phyloP scores from a whole-genome alignment of 1,140 invertebrate species.

The Drosophila pallidifrons region DNA sequence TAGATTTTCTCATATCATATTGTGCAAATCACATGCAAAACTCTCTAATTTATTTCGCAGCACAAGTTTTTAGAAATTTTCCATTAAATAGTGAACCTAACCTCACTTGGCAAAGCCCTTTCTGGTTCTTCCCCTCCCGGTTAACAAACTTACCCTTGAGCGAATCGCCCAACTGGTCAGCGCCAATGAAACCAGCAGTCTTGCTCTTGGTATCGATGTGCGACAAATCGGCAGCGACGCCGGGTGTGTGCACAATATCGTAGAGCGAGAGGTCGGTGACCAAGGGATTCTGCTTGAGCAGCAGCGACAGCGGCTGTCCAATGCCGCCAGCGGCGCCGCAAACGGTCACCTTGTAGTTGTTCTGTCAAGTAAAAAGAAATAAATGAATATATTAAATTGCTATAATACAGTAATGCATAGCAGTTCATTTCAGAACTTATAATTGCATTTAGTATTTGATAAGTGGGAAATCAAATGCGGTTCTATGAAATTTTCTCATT shows the following conservation, averaged over 20 bases:
- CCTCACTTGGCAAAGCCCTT: conserved; percentile 53
- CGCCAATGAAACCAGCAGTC: conserved; percentile 92
- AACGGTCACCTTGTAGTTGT: conserved; percentile 94
- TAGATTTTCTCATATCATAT: background rate
- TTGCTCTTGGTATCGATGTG: conserved; percentile 96
- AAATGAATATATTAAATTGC: background rate
- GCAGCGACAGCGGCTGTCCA: conserved; percentile 97
- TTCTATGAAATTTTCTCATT: conserved; percentile 23
- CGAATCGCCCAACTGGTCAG: conserved; percentile 89
- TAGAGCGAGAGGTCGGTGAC: conserved; percentile 94
- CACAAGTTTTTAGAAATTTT: conserved; percentile 34
- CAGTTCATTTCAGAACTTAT: background rate
- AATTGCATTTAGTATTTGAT: background rate
- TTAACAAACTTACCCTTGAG: conserved; percentile 85
- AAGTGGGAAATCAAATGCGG: background rate
- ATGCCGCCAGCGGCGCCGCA: conserved; percentile 98
- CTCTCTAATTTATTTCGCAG: background rate
- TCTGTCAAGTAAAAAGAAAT: conserved; percentile 46
- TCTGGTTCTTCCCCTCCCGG: background rate
- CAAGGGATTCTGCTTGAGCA: conserved; percentile 96
- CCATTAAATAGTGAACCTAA: conserved; percentile 46
- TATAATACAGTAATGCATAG: background rate
- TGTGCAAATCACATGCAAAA: conserved; percentile 19
- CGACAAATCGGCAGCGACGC: conserved; percentile 98
- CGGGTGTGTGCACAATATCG: conserved; percentile 98